Base-by-base conservation (phyloP, 2,797 vertebrate genomes). In the Brachyrhaphis roseni region DNA sequence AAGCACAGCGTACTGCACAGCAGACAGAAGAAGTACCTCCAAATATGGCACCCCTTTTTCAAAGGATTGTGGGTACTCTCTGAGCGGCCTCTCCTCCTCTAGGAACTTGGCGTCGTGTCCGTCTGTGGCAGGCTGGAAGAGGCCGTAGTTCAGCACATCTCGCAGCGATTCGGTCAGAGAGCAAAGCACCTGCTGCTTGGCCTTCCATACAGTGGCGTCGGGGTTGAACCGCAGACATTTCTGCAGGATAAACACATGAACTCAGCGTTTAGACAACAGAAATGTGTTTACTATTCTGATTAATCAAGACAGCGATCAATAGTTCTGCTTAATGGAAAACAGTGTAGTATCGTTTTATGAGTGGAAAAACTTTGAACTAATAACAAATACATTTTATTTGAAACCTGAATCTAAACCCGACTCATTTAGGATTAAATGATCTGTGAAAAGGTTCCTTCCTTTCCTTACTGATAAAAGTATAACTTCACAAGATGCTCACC, bases 151-250 rank as follows among this genome's bases (percentile, higher is more conserved):
- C 74, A 98, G 96, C 55, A 98, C 97, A 0, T 99, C 98, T 83
- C 97, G 95, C 59, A 99, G 94, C 3, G 97, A 98, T 84, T 98
- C 97, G 0, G 97, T 99, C 79, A 99, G 96, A 5, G 97, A 97
- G 51, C 97, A 98, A 72, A 99, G 94, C 53, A 98, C 97, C 94
- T 98, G 98, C 95, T 98, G 98, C 93, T 99, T 99, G 72, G 98
- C 97, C 41, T 97, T 97, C 98, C 98, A 99, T 89, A 98, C 97
- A 0, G 97, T 97, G 66, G 97, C 97, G 0, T 97, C 97, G 0
- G 98, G 98, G 91, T 98, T 98, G 88, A 98, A 98, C 5, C 97
- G 95, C 80, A 98, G 93, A 92, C 98, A 98, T 95, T 98, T 98
- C 98, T 98, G 92, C 80, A 84, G 59, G 39, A 84, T 1, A 83